Evolutionary conservation across 2,113 vertebrate genomes (phyloP).

Genomic region (Terrapene triunguis): DNA sequence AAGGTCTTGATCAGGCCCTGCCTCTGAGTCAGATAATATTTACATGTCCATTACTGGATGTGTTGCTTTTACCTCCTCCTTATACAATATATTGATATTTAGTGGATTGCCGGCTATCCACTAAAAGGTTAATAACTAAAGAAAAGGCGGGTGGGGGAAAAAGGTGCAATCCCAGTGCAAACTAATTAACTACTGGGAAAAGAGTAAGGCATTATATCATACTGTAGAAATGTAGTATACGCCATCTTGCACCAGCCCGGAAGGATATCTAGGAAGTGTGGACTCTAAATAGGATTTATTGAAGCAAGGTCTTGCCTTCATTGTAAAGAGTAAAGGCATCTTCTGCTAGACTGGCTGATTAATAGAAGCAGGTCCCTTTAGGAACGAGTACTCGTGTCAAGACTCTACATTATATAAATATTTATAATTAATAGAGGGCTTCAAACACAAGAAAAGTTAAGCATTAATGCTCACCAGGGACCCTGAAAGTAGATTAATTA

Average conservation of each 20-base stretch:
- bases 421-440: conserved; percentile 81
- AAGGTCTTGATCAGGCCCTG: background rate
- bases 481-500: conserved; percentile 75
- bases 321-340: conserved; percentile 26
- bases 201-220: background rate
- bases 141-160: background rate
- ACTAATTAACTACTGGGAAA: conserved; percentile 14
- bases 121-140: conserved; percentile 14
- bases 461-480: conserved; percentile 70
- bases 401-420: conserved; percentile 71
- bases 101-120: background rate
- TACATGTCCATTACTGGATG: background rate
- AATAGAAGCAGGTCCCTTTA: conserved; percentile 51
- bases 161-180: conserved; percentile 6
- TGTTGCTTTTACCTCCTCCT: conserved; percentile 17
- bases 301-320: background rate
- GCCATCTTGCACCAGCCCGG: background rate
- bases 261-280: conserved; percentile 46
- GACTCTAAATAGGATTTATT: conserved; percentile 32
- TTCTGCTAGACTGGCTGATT: conserved; percentile 59
- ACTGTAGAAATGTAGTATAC: background rate
- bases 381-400: conserved; percentile 57
- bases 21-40: background rate
- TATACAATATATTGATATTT: background rate
- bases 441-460: conserved; percentile 73